A percentile compares a stretch with the other conserved stretches of the same genome.
Evolutionary conservation across 2,797 vertebrate species (phyloP).

Genomic region (Smutsia gigantea): DNA sequence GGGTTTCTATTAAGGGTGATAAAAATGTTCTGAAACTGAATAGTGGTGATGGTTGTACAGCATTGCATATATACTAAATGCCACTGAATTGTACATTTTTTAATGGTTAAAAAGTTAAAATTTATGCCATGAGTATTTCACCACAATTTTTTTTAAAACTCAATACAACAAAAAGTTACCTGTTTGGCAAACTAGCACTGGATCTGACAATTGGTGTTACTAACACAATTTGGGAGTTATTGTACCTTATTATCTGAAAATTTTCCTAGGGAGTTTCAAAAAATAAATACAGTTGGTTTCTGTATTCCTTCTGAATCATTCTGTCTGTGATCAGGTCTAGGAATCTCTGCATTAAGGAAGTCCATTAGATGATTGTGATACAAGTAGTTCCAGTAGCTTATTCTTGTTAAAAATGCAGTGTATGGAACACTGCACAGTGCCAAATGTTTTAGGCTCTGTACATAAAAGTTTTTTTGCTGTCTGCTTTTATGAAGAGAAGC

Average conservation of each 20-base stretch:
- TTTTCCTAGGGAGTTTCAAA: not conserved
- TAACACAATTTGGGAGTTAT: not conserved
- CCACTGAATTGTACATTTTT: not conserved
- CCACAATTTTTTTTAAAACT: not conserved
- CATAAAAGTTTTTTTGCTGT: not conserved
- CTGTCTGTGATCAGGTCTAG: not conserved
- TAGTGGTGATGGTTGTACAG: not conserved
- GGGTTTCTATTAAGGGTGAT: not conserved
- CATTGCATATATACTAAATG: not conserved
- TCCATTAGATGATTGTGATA: not conserved
- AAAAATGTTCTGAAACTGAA: not conserved
- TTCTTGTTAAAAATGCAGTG: not conserved
- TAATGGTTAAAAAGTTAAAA: not conserved
- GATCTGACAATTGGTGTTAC: not conserved
- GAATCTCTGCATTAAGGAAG: not conserved
- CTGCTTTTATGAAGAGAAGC: constrained; percentile 2
- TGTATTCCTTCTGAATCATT: not conserved
- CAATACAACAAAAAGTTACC: not conserved
- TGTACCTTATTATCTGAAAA: not conserved
- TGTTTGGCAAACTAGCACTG: not conserved
- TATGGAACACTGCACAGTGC: not conserved
- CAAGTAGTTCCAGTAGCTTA: not conserved
- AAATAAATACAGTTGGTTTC: not conserved
- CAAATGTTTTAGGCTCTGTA: not conserved
- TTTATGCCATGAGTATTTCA: not conserved